Evolutionary conservation across 2,113 vertebrate genomes (phyloP), one percentile per base, ranked within the genome.

Genomic region (Mustelus asterias): DNA sequence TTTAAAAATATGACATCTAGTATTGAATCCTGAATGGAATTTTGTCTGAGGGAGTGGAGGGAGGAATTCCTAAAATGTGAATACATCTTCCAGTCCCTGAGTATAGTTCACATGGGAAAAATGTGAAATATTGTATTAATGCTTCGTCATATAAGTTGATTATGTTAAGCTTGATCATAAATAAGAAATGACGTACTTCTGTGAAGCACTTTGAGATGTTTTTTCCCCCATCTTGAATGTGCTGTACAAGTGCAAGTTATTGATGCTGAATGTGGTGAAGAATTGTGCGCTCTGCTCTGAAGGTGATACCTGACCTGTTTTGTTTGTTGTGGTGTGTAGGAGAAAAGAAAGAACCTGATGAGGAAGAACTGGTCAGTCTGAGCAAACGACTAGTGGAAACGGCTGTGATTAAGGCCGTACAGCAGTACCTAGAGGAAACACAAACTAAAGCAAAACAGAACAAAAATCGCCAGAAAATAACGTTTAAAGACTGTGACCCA

Each of bases 381-480:
- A 99, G 98, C 97, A 98, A 98, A 96, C 98, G 97, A 96, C 97
- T 99, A 97, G 98, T 99, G 98, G 98, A 99, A 96, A 98, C 98
- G 0, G 98, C 98, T 0, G 98, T 99, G 96, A 98, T 98, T 92
- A 98, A 98, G 96, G 98, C 98, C 2, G 98, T 99, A 60, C 98
- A 99, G 96, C 98, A 99, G 44, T 99, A 98, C 96, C 97, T 98
- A 97, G 98, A 99, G 96, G 98, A 99, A 97, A 98, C 98, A 0
- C 98, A 98, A 96, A 97, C 96, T 97, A 98, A 98, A 97, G 96
- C 94, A 96, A 97, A 97, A 96, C 97, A 97, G 92, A 97, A 98
- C 96, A 98, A 14, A 67, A 94, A 94, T 94, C 67, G 94, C 67
- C 37, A 95, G 41, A 44, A 54, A 72, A 76, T 48, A 37, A 65